Conservation (phyloP, 2,888 invertebrate species). For the Himalopsyche tibetana region DNA sequence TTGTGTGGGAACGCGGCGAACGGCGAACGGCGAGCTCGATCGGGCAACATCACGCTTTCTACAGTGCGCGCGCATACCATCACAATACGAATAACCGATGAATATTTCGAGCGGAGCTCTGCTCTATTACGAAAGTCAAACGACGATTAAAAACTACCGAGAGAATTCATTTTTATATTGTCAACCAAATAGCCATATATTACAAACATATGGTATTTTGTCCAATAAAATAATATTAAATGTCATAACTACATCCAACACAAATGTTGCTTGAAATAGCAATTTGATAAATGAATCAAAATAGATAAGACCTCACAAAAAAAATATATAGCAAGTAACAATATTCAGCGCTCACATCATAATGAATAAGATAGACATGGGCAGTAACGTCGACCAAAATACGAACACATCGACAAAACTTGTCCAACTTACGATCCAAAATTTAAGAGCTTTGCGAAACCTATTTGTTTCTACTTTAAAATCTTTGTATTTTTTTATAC, state of each 20-base stretch:
- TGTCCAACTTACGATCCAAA: background rate
- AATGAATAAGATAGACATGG: background rate
- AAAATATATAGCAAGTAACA: too few species aligned
- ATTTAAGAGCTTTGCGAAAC: background rate
- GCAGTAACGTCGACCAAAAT: constrained; percentile 13
- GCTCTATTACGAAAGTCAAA: too few species aligned
- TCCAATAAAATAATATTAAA: too few species aligned
- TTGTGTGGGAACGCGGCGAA: constrained; percentile 57
- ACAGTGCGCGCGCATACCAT: constrained; percentile 48
- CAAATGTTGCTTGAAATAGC: too few species aligned
- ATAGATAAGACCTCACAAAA: too few species aligned
- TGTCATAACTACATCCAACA: too few species aligned
- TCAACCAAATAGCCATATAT: too few species aligned
- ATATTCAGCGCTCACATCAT: background rate
- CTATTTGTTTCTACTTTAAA: background rate
- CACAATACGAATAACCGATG: constrained; percentile 3
- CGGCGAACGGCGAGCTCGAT: constrained; percentile 41
- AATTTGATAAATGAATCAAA: too few species aligned
- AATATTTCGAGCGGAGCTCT: constrained; percentile 7
- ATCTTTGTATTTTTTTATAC: too few species aligned
- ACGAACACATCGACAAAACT: constrained; percentile 17
- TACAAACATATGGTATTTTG: too few species aligned
- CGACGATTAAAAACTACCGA: too few species aligned
- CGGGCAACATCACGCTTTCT: constrained; percentile 56
- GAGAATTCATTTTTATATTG: too few species aligned